Evolutionary conservation across 2,113 vertebrate species (phyloP).

Genomic region (Anarhynchus alexandrinus): DNA sequence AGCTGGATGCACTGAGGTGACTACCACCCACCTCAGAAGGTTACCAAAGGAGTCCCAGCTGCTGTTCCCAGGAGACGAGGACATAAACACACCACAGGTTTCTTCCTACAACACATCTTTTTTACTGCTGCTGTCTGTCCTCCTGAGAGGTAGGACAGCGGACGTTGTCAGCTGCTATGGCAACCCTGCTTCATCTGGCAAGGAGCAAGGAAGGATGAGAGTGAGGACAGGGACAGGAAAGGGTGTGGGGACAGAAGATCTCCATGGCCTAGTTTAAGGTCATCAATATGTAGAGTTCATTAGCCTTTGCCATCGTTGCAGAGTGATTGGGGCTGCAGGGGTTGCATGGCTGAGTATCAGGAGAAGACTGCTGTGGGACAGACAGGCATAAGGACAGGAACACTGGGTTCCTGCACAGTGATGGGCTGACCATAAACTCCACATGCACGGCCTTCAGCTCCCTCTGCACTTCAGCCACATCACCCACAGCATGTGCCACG

Average conservation of each 20-base stretch:
- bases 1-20: not conserved
- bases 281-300: not conserved
- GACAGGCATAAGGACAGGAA: not conserved
- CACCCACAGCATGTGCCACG: fast-evolving
- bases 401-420: not conserved
- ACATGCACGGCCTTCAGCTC: not conserved
- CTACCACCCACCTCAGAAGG: not conserved
- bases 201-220: not conserved
- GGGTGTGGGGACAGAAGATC: not conserved
- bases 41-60: not conserved
- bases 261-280: not conserved
- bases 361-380: not conserved
- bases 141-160: not conserved
- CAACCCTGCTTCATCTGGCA: constrained; percentile 18
- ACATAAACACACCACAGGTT: not conserved
- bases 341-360: not conserved
- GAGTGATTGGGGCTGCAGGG: not conserved
- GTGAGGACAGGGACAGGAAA: not conserved
- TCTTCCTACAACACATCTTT: not conserved
- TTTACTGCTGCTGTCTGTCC: not conserved
- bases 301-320: not conserved
- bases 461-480: not conserved
- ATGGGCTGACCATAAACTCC: not conserved
- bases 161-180: constrained; percentile 49
- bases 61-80: not conserved